These are phyloP conservation scores for Cydia amplana DNA, from an alignment of 1,140 invertebrate species.

Conservation along the genomic window DNA sequence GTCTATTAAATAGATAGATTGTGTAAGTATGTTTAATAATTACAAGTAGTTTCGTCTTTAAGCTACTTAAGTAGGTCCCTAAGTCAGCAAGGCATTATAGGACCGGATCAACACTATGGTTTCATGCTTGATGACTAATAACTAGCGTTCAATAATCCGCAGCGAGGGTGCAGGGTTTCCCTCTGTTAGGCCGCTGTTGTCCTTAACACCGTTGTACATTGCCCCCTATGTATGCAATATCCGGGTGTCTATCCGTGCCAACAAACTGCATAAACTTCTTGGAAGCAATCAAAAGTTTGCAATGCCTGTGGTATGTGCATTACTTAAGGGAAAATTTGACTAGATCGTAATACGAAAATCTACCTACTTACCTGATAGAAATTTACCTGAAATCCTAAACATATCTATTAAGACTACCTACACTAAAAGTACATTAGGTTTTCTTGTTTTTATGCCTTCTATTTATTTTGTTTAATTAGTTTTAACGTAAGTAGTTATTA, in stretches of 20 bases:
- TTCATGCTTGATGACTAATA: conserved; percentile 50
- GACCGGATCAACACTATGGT: conserved; percentile 3
- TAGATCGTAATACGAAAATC: too few species aligned
- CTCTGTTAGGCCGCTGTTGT: conserved; percentile 66
- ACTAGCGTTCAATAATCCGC: conserved; percentile 6
- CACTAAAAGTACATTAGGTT: too few species aligned
- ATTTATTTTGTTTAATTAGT: too few species aligned
- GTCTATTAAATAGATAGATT: background rate
- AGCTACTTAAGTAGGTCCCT: background rate
- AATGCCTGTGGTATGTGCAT: background rate
- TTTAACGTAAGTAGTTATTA: too few species aligned
- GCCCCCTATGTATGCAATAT: conserved; percentile 45
- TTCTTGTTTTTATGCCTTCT: too few species aligned
- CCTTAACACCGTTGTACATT: conserved; percentile 55
- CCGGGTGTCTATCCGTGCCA: conserved; percentile 48
- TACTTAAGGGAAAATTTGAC: background rate
- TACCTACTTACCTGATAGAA: too few species aligned
- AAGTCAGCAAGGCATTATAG: conserved; percentile 14
- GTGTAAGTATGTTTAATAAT: too few species aligned
- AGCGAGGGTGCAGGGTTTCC: conserved; percentile 52
- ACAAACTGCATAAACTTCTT: conserved; percentile 38
- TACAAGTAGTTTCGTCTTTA: background rate
- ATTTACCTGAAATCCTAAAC: too few species aligned
- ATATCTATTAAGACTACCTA: too few species aligned
- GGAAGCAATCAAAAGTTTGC: conserved; percentile 24